Evolutionary conservation across 2,113 vertebrate genomes (phyloP).

Genomic region (Platanista minor): DNA sequence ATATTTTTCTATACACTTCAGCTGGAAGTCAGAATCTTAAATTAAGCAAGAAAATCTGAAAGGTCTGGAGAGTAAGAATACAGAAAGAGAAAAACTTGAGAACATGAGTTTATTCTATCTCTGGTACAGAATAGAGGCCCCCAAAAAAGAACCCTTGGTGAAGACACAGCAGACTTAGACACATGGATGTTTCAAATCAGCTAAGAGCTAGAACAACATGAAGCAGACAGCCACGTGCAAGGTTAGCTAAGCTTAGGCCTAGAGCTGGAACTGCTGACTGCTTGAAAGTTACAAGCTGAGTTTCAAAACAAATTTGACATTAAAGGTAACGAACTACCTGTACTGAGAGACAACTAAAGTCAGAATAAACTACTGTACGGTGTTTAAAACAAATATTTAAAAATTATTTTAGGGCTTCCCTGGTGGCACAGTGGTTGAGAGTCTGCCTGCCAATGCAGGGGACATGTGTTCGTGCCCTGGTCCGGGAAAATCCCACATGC

Average conservation of each 20-base stretch:
- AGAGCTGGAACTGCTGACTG: neutral
- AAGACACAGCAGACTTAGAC: neutral
- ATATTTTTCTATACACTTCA: neutral
- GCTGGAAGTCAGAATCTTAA: neutral
- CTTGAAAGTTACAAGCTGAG: neutral
- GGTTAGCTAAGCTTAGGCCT: neutral
- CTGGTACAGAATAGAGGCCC: neutral
- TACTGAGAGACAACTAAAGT: neutral
- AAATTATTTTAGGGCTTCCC: no score
- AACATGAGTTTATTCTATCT: neutral
- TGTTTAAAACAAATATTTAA: neutral
- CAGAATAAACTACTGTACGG: neutral
- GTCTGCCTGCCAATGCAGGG: no score
- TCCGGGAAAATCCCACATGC: no score
- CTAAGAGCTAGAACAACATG: neutral
- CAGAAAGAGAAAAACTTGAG: neutral
- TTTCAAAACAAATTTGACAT: neutral
- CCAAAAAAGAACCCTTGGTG: neutral
- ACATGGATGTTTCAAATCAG: neutral
- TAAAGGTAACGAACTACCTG: neutral
- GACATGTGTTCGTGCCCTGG: no score
- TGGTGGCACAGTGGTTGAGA: no score
- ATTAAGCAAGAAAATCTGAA: neutral
- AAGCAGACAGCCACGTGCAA: neutral
- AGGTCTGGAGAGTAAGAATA: neutral